Percentiles rank a stretch among this genome's conserved stretches.
Evolutionary conservation across 2,888 invertebrate genomes (phyloP).

Genomic region (Gymnoscelis rufifasciata): DNA sequence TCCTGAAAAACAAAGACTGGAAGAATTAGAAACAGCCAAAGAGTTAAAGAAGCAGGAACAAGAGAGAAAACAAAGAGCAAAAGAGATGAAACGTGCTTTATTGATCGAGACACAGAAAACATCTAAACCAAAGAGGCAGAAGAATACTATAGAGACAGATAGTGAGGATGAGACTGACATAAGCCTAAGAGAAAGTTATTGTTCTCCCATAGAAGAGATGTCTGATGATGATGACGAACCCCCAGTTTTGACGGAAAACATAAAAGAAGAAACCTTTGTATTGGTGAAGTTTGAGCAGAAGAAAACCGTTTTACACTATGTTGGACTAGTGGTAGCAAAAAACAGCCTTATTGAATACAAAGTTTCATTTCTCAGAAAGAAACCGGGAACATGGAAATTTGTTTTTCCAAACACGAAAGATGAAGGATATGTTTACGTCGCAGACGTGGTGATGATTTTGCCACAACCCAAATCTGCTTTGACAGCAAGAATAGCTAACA

Average conservation of each 20-base stretch:
- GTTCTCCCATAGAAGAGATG: slow-evolving; percentile 6
- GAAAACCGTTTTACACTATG: too few species aligned
- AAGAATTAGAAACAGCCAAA: slow-evolving; percentile 2
- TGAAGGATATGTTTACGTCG: too few species aligned
- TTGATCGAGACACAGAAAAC: neutral
- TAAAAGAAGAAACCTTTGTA: slow-evolving; percentile 3
- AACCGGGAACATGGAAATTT: slow-evolving; percentile 5
- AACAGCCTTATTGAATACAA: slow-evolving; percentile 10
- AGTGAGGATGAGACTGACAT: slow-evolving; percentile 9
- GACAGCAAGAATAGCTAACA: slow-evolving; percentile 10
- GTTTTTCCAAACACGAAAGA: too few species aligned
- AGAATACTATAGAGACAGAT: neutral
- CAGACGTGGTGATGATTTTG: too few species aligned
- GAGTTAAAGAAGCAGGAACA: slow-evolving; percentile 8
- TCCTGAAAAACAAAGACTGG: slow-evolving; percentile 4
- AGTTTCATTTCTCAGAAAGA: slow-evolving; percentile 16
- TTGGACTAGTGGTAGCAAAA: slow-evolving; percentile 9
- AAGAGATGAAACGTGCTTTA: neutral
- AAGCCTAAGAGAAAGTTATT: slow-evolving; percentile 15
- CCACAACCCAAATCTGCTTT: too few species aligned
- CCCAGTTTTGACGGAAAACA: neutral
- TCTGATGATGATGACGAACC: neutral
- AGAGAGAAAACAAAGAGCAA: slow-evolving; percentile 7
- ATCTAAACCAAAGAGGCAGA: neutral
- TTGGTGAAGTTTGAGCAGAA: slow-evolving; percentile 12